phyloP scores from a whole-genome alignment of 1,140 invertebrate species.

The Orius insidiosus region DNA sequence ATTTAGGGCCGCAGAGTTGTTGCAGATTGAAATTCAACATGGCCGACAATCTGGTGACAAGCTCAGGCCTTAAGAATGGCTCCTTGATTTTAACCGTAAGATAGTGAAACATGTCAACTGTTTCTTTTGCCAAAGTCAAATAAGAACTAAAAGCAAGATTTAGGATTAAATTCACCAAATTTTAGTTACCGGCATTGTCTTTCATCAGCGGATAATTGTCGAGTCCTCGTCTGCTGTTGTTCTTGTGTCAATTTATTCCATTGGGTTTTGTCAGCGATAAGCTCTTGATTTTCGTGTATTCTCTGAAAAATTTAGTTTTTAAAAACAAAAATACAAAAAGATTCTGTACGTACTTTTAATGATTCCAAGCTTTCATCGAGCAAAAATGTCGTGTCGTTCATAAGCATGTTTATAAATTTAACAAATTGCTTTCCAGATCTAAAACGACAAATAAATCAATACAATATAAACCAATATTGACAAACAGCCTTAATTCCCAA shows the following conservation, averaged over 20 bases:
- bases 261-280: slow-evolving; percentile 49
- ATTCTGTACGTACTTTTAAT: slow-evolving; percentile 40
- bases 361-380: slow-evolving; percentile 91
- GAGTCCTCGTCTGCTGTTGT: slow-evolving; percentile 54
- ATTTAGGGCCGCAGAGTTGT: slow-evolving; percentile 93
- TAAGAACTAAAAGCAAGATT: slow-evolving; percentile 47
- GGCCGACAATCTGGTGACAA: slow-evolving; percentile 82
- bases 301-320: slow-evolving; percentile 28
- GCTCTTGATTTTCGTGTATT: slow-evolving; percentile 86
- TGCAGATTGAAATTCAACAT: slow-evolving; percentile 97
- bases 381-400: slow-evolving; percentile 97
- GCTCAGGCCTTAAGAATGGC: slow-evolving; percentile 79
- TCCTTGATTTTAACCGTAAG: slow-evolving; percentile 85
- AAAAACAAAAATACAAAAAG: background rate
- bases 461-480: too few relatives aligned
- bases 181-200: slow-evolving; percentile 56
- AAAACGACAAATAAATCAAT: slow-evolving; percentile 17
- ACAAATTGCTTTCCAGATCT: slow-evolving; percentile 82
- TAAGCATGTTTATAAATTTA: slow-evolving; percentile 96
- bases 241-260: slow-evolving; percentile 51
- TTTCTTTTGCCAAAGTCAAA: slow-evolving; percentile 84
- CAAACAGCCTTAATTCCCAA: too few relatives aligned
- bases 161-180: slow-evolving; percentile 3
- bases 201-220: slow-evolving; percentile 76
- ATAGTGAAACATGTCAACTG: slow-evolving; percentile 96